Conservation (phyloP, 2,888 invertebrate genomes). For the Eupithecia exiguata region DNA sequence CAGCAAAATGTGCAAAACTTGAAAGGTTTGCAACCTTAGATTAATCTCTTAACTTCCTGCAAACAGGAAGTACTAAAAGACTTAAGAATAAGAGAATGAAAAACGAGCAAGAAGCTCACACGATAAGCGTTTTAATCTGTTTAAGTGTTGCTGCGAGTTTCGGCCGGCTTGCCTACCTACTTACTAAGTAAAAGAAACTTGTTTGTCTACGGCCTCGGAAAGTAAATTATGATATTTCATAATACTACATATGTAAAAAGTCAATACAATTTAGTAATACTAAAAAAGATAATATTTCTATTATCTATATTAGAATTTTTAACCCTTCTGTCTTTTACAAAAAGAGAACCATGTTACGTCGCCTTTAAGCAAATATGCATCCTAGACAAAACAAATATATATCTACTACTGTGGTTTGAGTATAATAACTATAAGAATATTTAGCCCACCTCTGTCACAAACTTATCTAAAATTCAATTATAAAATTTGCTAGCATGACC, state of each 20-base stretch:
- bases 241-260: background rate
- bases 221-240: slow-evolving; percentile 3
- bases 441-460: slow-evolving; percentile 26
- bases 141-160: slow-evolving; percentile 68
- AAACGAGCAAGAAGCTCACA: slow-evolving; percentile 73
- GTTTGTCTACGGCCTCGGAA: slow-evolving; percentile 12
- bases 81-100: slow-evolving; percentile 73
- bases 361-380: background rate
- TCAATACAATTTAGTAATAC: no score
- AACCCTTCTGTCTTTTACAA: background rate
- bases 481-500: slow-evolving; percentile 58
- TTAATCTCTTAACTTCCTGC: slow-evolving; percentile 74
- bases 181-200: slow-evolving; percentile 17
- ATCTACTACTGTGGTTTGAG: background rate
- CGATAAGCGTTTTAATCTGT: slow-evolving; percentile 80
- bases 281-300: background rate
- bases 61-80: slow-evolving; percentile 67
- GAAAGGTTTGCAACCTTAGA: slow-evolving; percentile 51
- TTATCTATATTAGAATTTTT: background rate
- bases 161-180: slow-evolving; percentile 19
- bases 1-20: slow-evolving; percentile 21
- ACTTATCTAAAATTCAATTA: slow-evolving; percentile 74
- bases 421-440: slow-evolving; percentile 9
- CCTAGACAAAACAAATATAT: background rate
- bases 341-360: background rate